A percentile compares a stretch with the other conserved stretches of the same genome.
Evolutionary conservation across 2,888 invertebrate genomes (phyloP).

Genomic region (Odontocerum albicorne): DNA sequence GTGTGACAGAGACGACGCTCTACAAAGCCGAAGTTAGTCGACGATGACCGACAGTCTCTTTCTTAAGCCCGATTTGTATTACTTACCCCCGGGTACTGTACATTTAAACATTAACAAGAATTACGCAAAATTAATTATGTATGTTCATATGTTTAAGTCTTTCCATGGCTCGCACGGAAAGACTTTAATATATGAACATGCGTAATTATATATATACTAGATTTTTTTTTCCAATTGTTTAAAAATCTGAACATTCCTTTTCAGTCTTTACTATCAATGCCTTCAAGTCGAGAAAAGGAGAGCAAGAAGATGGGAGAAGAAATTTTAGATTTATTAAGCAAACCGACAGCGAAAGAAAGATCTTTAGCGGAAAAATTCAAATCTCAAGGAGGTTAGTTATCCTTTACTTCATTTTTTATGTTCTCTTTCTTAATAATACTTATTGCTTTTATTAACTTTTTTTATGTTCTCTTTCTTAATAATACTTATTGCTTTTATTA

Average conservation of each 20-base stretch:
- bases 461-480: too few species aligned
- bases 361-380: slow-evolving; percentile 94
- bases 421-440: too few species aligned
- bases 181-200: not conserved
- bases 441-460: too few species aligned
- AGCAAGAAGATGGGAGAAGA: slow-evolving; percentile 95
- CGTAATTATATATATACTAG: too few species aligned
- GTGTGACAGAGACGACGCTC: too few species aligned
- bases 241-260: slow-evolving; percentile 39
- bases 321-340: slow-evolving; percentile 89
- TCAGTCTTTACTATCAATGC: slow-evolving; percentile 85
- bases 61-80: too few species aligned
- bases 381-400: slow-evolving; percentile 86
- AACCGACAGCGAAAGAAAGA: slow-evolving; percentile 94
- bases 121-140: not conserved
- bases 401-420: too few species aligned
- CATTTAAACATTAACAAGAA: not conserved
- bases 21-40: too few species aligned
- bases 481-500: too few species aligned
- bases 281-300: slow-evolving; percentile 93
- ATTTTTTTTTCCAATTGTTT: too few species aligned
- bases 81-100: too few species aligned
- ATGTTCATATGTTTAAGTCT: not conserved
- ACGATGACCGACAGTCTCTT: too few species aligned
- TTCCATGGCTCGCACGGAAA: not conserved